Base-by-base conservation (phyloP, 2,797 vertebrate genomes). In the Chromis chromis region DNA sequence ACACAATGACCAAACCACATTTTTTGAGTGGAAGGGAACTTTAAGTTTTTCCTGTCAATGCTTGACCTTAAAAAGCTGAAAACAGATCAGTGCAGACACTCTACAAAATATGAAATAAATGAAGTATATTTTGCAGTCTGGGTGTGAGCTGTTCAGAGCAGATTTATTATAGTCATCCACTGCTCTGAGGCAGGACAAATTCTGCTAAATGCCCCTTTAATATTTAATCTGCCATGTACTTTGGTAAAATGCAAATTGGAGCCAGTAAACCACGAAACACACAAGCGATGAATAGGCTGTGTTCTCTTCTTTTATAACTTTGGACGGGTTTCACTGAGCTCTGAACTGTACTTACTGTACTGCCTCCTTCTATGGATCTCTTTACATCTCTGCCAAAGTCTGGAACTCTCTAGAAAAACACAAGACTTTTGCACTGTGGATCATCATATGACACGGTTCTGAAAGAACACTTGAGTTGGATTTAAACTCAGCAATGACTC, bases 351-450 rank as follows among this genome's bases (percentile, higher is more conserved):
- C 19, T 59, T 8, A 17, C 24, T 6, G 19, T 22, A 12, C 44
- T 3, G 10, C 8, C 21, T 21, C 16, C 14, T 14, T 60, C 24
- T 4, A 14, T 22, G 46, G 56, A 53, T 27, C 24, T 64, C 55
- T 53, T 69, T 19, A 33, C 22, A 27, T 72, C 42, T 65, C n/a
- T 74, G 63, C 66, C 60, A 72, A 56, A 74, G 46, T 56, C 33
- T 28, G 40, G 12, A 66, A 24, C 6, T 55, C 10, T 6, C 6
- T 44, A 19, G 21, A 0, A 4, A 21, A 59, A 28, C 22, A 33
- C n/a, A 21, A 42, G 17, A 24, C 31, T 22, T 44, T 48, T 67
- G 21, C 9, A 39, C 6, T 39, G 13, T n/a, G 40, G 27, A 70
- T 25, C 16, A 13, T 19, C 24, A 14, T 24, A 33, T 33, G 52